Percentiles rank a stretch among this genome's conserved stretches.
Conservation (phyloP, 2,888 invertebrate species). For the Pammene fasciana region DNA sequence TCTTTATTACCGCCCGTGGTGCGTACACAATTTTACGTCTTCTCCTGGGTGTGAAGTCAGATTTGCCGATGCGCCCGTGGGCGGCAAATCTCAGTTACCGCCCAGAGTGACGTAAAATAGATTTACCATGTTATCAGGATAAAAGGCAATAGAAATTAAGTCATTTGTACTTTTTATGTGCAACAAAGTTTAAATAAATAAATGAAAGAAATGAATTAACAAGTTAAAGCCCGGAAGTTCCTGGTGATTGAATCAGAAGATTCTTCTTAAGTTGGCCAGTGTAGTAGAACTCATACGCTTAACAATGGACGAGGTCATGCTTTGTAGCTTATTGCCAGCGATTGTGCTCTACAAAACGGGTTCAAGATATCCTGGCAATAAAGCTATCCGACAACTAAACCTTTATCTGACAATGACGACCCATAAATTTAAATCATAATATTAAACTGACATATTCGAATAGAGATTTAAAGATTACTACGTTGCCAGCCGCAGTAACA, state of each 20-base stretch:
- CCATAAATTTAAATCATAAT: conserved; percentile 31
- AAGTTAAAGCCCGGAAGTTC: conserved; percentile 55
- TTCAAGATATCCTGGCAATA: conserved; percentile 62
- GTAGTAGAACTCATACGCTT: conserved; percentile 51
- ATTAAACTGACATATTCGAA: conserved; percentile 21
- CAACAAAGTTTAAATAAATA: background rate
- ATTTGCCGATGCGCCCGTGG: no score
- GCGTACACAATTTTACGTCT: no score
- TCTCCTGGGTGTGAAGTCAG: no score
- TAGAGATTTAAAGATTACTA: conserved; percentile 10
- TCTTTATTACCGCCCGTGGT: no score
- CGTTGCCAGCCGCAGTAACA: no score
- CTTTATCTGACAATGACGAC: conserved; percentile 23
- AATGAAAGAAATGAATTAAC: background rate
- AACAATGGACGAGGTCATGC: conserved; percentile 70
- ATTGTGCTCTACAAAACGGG: conserved; percentile 64
- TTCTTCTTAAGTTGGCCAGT: conserved; percentile 13
- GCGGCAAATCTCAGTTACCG: no score
- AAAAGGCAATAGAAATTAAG: no score
- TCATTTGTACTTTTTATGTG: no score
- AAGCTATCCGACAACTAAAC: conserved; percentile 42
- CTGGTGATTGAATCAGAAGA: conserved; percentile 52
- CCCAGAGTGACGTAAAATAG: no score
- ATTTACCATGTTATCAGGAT: no score
- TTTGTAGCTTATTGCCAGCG: conserved; percentile 53